A percentile compares a stretch with the other conserved stretches of the same genome.
Conservation (phyloP, 1,140 invertebrate genomes). For the Prorops nasuta region DNA sequence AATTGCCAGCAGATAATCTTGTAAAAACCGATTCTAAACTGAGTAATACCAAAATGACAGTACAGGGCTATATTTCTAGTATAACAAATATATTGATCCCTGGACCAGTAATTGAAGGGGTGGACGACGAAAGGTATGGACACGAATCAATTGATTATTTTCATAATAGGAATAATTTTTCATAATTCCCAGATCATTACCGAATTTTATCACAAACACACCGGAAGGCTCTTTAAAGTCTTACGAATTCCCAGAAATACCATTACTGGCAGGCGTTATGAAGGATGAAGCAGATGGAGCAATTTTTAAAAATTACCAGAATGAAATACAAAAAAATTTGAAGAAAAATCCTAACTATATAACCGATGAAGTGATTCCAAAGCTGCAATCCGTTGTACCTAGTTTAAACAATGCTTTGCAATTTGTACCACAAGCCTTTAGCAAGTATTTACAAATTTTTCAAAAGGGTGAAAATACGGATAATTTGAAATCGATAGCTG, state of each 20-base stretch:
- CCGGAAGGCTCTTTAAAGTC: slow-evolving; percentile 61
- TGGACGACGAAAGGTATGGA: slow-evolving; percentile 57
- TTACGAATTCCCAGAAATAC: slow-evolving; percentile 59
- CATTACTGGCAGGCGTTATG: slow-evolving; percentile 69
- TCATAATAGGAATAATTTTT: slow-evolving; percentile 7
- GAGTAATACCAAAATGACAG: slow-evolving; percentile 47
- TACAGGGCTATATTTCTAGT: slow-evolving; percentile 55
- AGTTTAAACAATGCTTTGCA: slow-evolving; percentile 24
- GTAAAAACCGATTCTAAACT: slow-evolving; percentile 54
- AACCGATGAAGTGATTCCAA: slow-evolving; percentile 55
- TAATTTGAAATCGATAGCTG: slow-evolving; percentile 31
- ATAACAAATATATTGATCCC: slow-evolving; percentile 49
- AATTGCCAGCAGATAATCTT: slow-evolving; percentile 46
- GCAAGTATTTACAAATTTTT: slow-evolving; percentile 33
- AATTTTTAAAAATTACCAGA: slow-evolving; percentile 57
- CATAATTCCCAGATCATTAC: slow-evolving; percentile 52
- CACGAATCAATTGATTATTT: not conserved
- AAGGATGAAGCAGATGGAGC: slow-evolving; percentile 68
- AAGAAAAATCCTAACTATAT: slow-evolving; percentile 58
- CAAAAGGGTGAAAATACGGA: not conserved
- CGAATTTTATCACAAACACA: slow-evolving; percentile 59
- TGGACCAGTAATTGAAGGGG: slow-evolving; percentile 65
- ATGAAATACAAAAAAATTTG: slow-evolving; percentile 55
- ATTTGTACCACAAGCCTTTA: slow-evolving; percentile 36
- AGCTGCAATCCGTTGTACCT: slow-evolving; percentile 40